Percentiles rank a stretch among this genome's conserved stretches.
These are phyloP conservation scores for Lacanobia oleracea DNA, from an alignment of 2,888 invertebrate species.

Conservation along the genomic window DNA sequence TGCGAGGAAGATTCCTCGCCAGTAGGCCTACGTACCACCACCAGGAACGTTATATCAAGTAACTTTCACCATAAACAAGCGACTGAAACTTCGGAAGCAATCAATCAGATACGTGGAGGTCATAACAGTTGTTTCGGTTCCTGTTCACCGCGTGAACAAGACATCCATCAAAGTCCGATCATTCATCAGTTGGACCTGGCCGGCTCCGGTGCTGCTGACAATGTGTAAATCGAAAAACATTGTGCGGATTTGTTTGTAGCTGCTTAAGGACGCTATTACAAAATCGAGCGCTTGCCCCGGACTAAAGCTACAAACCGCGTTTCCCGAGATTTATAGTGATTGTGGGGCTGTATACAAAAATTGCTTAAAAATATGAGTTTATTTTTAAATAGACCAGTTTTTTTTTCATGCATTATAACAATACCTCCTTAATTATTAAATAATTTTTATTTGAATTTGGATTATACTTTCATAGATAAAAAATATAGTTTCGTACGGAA, in stretches of 20 bases:
- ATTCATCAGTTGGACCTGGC: constrained; percentile 52
- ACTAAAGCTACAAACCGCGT: too few species aligned
- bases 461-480: too few species aligned
- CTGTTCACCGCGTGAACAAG: constrained; percentile 40
- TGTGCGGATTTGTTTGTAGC: constrained; percentile 26
- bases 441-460: too few species aligned
- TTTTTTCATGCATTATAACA: too few species aligned
- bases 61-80: background rate
- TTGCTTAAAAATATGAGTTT: too few species aligned
- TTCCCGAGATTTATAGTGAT: too few species aligned
- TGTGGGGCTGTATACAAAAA: too few species aligned
- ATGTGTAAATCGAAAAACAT: constrained; percentile 35
- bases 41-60: background rate
- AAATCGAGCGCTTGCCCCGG: too few species aligned
- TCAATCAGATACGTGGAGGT: constrained; percentile 58
- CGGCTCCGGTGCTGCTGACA: constrained; percentile 33
- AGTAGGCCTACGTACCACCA: background rate
- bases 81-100: constrained; percentile 51
- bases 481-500: too few species aligned
- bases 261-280: too few species aligned
- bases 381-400: too few species aligned
- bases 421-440: too few species aligned
- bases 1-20: background rate
- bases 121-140: constrained; percentile 55
- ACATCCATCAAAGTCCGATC: constrained; percentile 62